Base-by-base conservation (phyloP, 2,113 vertebrate genomes). In the Hippoglossus stenolepis region DNA sequence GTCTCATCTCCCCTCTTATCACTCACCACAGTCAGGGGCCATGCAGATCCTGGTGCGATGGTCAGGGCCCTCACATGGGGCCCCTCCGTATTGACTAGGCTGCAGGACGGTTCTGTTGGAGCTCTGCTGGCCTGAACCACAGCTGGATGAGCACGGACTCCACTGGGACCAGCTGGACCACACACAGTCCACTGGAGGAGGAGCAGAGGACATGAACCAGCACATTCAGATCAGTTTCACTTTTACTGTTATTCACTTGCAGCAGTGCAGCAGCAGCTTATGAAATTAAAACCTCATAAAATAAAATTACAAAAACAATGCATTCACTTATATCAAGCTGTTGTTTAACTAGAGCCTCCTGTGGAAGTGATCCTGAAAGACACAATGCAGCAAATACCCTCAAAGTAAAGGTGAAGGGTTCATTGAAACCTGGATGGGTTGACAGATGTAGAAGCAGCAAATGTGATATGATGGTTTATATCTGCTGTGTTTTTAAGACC, bases 121-220 rank as follows among this genome's bases (percentile, higher is more conserved):
- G 26, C 64, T 73, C 58, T 80, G 94, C 26, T 68, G 77, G 0
- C 95, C 95, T 0, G 58, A 45, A 10, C 95, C 95, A 21, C 95
- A 96, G 8, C 90, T 94, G 14, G 85, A 90, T 0, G 95, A 95
- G 85, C 96, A 96, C 0, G 89, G 74, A 12, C 88, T 91, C 95
- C 96, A 96, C 6, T 77, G 70, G 0, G 94, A 92, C 96, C 96
- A 96, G 59, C 75, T 82, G 2, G 93, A 93, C 96, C 94, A 95
- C 75, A 87, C 73, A 65, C 95, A 96, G 85, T 95, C 93, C 67
- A 93, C 93, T 94, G 23, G 1, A 76, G 57, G 57, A 23, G 18
- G 15, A 20, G 12, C 24, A 0, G 21, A 43, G 12, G 70, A 53
- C 0, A 65, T 31, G 6, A 60, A 64, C 3, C 28, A 47, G 18